Conservation (phyloP, 2,113 vertebrate genomes). For the Apteryx mantelli region DNA sequence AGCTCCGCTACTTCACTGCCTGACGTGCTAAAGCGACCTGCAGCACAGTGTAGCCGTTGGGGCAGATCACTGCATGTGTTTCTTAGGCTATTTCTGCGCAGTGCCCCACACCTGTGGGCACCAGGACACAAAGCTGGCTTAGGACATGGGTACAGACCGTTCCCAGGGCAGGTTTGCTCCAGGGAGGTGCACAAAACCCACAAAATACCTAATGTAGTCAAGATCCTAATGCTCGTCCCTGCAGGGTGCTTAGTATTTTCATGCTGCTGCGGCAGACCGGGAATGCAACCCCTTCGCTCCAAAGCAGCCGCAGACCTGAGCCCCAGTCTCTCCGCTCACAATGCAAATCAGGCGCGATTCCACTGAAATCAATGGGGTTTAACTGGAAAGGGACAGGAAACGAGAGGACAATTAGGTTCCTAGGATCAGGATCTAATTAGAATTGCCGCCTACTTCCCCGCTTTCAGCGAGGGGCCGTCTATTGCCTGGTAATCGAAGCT, state of each 20-base stretch:
- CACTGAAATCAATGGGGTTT: not conserved
- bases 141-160: not conserved
- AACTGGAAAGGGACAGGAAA: not conserved
- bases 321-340: not conserved
- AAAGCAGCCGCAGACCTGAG: not conserved
- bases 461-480: not conserved
- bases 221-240: not conserved
- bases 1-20: not conserved
- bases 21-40: not conserved
- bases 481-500: not conserved
- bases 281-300: not conserved
- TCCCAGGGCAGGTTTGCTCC: not conserved
- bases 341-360: not conserved
- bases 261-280: not conserved
- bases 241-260: accelerated
- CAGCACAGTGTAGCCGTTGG: not conserved
- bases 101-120: not conserved
- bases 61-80: not conserved
- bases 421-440: not conserved
- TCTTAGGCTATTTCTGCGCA: not conserved
- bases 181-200: not conserved
- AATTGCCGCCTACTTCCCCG: not conserved
- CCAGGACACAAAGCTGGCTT: not conserved
- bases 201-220: not conserved
- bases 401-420: not conserved